phyloP scores from a whole-genome alignment of 2,113 vertebrate genomes.

The Furnarius figulus region DNA sequence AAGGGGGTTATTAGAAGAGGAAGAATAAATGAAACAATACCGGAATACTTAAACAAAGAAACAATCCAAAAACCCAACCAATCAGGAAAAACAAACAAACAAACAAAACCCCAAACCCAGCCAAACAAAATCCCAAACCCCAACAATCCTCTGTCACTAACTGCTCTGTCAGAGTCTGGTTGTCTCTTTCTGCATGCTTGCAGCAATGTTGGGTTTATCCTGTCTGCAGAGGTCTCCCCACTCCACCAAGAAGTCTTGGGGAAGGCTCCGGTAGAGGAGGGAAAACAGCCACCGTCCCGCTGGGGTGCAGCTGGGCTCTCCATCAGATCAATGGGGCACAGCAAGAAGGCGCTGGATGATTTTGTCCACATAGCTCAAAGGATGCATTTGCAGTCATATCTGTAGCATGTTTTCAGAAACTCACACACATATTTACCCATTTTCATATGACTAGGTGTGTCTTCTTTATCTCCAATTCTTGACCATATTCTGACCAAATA shows the following conservation, averaged over 20 bases:
- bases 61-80: not conserved
- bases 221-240: constrained; percentile 11
- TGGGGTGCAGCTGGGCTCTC: too few species aligned
- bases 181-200: rapidly evolving
- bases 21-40: not conserved
- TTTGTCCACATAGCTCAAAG: not conserved
- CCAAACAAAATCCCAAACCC: not conserved
- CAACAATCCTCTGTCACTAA: not conserved
- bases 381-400: not conserved
- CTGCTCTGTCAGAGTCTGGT: not conserved
- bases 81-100: not conserved
- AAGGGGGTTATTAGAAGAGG: not conserved
- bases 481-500: not conserved
- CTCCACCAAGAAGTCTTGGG: not conserved
- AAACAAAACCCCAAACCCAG: not conserved
- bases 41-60: not conserved
- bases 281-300: not conserved
- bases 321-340: too few species aligned
- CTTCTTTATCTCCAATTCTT: not conserved
- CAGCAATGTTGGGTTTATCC: not conserved
- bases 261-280: rapidly evolving
- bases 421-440: not conserved
- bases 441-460: not conserved
- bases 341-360: not conserved
- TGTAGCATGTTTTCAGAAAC: not conserved